Percentiles rank a stretch among this genome's conserved stretches.
These are phyloP conservation scores for Bursaphelenchus okinawaensis DNA, from an alignment of 2,888 invertebrate genomes.

Conservation along the genomic window DNA sequence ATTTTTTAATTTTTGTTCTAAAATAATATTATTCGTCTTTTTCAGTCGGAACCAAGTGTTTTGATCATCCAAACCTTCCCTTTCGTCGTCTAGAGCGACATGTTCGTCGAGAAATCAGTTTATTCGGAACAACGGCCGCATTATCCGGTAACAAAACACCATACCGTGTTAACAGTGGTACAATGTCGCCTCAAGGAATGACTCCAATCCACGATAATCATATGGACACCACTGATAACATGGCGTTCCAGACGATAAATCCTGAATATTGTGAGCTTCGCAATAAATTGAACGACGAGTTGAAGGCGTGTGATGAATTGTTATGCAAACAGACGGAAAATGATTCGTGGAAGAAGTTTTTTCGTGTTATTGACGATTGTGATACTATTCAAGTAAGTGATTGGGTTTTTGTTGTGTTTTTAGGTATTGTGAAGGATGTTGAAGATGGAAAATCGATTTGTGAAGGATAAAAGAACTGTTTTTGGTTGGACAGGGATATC, in stretches of 20 bases:
- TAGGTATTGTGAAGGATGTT: neutral
- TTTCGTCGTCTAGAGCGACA: neutral
- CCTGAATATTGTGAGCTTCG: neutral
- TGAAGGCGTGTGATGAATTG: neutral
- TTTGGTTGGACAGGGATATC: no score
- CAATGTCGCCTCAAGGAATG: neutral
- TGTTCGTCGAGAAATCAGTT: neutral
- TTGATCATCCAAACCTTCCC: neutral
- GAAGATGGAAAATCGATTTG: neutral
- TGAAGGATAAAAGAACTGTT: no score
- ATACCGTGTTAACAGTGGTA: neutral
- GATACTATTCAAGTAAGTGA: neutral
- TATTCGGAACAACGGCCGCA: neutral
- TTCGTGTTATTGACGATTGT: neutral
- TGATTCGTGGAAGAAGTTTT: neutral
- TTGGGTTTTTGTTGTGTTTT: neutral
- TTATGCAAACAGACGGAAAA: neutral
- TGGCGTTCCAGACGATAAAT: neutral
- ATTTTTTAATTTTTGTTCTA: no score
- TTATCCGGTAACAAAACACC: neutral
- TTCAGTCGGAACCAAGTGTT: neutral
- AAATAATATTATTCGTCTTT: neutral
- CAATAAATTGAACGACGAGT: neutral
- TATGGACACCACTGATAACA: neutral
- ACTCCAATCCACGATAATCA: neutral